Percentiles rank a stretch among this genome's conserved stretches.
These are phyloP conservation scores for Neomonachus schauinslandi DNA, from an alignment of 2,113 vertebrate species.

Conservation along the genomic window DNA sequence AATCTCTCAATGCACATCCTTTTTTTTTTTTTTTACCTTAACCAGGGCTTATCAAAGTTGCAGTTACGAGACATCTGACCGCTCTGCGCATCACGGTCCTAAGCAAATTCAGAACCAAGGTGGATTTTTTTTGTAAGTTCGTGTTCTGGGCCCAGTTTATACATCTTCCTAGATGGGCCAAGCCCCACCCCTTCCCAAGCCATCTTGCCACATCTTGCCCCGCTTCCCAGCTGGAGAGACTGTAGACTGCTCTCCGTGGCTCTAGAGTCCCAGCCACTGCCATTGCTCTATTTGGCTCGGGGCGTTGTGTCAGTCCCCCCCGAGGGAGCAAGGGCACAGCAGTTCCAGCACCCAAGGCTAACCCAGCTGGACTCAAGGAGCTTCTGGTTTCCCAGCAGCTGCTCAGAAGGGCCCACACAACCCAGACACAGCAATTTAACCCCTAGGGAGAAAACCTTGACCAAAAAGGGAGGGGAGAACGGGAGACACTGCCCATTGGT, in stretches of 20 bases:
- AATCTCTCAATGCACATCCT: background rate
- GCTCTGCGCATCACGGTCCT: background rate
- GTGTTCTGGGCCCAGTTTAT: background rate
- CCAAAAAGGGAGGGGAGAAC: background rate
- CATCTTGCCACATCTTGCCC: background rate
- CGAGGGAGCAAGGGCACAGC: background rate
- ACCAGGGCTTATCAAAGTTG: background rate
- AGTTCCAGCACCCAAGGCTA: background rate
- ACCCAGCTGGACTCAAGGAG: background rate
- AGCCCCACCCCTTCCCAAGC: background rate
- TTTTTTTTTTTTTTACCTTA: background rate
- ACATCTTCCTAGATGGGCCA: background rate
- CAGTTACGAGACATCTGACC: background rate
- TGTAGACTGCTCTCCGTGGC: background rate
- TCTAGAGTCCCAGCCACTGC: background rate
- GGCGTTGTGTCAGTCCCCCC: background rate
- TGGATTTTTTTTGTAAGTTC: background rate
- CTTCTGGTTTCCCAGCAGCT: background rate
- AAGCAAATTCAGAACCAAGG: background rate
- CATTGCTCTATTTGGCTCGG: background rate
- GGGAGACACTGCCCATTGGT: background rate
- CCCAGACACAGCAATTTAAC: background rate
- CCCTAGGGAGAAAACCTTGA: background rate
- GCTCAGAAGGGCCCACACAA: background rate
- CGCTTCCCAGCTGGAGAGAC: background rate